phyloP scores from a whole-genome alignment of 2,797 vertebrate species.

The Glyptemys insculpta region DNA sequence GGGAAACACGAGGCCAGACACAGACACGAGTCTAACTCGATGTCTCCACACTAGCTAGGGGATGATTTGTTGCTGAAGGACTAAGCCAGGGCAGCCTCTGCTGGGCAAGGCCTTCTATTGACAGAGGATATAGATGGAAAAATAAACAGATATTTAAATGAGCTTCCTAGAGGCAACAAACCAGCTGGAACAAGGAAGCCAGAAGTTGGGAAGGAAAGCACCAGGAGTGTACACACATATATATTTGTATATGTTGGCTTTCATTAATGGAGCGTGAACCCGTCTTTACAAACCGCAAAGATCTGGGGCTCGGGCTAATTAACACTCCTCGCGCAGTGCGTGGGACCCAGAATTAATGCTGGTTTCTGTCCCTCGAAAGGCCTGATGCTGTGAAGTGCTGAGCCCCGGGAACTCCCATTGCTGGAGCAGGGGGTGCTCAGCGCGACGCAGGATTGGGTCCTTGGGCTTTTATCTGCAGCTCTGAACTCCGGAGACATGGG shows the following conservation, averaged over 20 bases:
- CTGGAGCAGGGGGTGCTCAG: neutral
- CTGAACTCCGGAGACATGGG: neutral
- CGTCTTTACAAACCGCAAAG: neutral
- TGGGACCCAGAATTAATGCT: neutral
- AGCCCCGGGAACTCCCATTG: neutral
- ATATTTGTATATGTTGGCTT: neutral
- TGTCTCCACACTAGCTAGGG: neutral
- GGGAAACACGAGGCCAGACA: neutral
- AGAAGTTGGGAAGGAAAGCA: neutral
- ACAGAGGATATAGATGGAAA: neutral
- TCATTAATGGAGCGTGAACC: neutral
- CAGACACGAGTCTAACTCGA: neutral
- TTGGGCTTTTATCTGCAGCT: neutral
- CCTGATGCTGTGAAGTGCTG: neutral
- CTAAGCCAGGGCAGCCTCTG: neutral
- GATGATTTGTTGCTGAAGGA: neutral
- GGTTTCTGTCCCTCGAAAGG: neutral
- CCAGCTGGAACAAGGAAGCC: neutral
- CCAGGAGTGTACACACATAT: neutral
- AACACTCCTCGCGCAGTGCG: fast-evolving
- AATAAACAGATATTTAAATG: neutral
- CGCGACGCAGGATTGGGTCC: neutral
- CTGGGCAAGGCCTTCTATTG: neutral
- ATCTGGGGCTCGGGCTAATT: neutral
- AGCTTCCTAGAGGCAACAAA: neutral